A percentile compares a stretch with the other conserved stretches of the same genome.
These are phyloP conservation scores for Pterostichus madidus DNA, from an alignment of 2,888 invertebrate genomes.

Conservation along the genomic window DNA sequence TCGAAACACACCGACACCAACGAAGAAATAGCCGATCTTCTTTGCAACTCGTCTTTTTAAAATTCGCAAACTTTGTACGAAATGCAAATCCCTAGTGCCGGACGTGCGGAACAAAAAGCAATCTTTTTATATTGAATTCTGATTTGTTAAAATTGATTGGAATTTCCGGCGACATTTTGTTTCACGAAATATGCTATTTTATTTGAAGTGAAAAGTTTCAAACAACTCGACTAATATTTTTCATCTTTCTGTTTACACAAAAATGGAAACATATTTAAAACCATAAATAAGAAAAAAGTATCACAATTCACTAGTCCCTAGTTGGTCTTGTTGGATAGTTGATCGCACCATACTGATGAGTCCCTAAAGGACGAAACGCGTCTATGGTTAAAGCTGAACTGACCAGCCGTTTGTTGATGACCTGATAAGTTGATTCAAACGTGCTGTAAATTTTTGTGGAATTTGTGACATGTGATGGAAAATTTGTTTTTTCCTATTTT, in stretches of 20 bases:
- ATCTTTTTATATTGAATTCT: conserved; percentile 60
- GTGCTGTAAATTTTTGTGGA: no score
- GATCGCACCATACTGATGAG: no score
- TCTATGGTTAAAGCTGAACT: no score
- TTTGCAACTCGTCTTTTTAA: conserved; percentile 47
- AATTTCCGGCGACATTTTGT: conserved; percentile 45
- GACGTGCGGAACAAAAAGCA: conserved; percentile 45
- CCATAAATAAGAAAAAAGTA: no score
- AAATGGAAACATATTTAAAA: background rate
- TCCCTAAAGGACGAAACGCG: no score
- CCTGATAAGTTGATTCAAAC: no score
- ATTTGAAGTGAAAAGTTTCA: background rate
- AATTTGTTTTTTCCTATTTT: no score
- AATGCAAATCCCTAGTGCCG: conserved; percentile 39
- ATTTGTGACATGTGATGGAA: no score
- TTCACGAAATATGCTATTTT: conserved; percentile 36
- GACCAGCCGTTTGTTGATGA: no score
- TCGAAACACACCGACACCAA: conserved; percentile 28
- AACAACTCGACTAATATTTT: background rate
- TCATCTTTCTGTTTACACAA: background rate
- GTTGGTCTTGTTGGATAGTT: no score
- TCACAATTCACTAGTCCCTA: no score
- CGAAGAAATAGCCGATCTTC: conserved; percentile 32
- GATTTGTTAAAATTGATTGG: conserved; percentile 59
- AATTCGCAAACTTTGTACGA: conserved; percentile 57